Evolutionary conservation across 2,888 invertebrate genomes (phyloP).

Genomic region (Lycocerus yunnanus): DNA sequence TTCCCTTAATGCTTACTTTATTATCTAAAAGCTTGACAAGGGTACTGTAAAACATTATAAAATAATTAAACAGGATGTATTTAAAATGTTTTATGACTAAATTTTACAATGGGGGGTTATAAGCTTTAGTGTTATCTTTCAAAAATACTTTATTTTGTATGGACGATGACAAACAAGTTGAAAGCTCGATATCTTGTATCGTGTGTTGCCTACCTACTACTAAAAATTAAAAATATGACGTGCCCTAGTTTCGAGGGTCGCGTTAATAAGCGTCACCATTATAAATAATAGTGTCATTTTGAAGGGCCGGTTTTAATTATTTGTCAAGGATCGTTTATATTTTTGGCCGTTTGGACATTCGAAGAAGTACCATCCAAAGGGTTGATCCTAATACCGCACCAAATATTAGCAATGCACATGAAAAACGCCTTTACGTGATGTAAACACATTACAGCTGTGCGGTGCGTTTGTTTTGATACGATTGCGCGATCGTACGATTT

Average conservation of each 20-base stretch:
- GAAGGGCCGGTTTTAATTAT: not conserved
- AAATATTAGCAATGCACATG: not conserved
- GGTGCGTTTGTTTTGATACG: slow-evolving; percentile 23
- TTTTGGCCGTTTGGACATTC: not conserved
- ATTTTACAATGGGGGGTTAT: not conserved
- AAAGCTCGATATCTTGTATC: not conserved
- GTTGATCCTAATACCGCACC: too few species aligned
- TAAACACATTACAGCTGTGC: slow-evolving; percentile 31
- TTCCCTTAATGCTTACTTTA: not conserved
- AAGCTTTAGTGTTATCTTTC: not conserved
- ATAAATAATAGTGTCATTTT: not conserved
- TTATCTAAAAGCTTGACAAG: not conserved
- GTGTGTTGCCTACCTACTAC: not conserved
- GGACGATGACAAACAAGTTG: too few species aligned
- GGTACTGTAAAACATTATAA: not conserved
- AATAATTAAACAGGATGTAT: not conserved
- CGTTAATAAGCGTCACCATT: not conserved
- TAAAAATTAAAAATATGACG: not conserved
- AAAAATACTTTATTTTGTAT: not conserved
- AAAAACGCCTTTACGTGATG: slow-evolving; percentile 20
- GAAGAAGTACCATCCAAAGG: not conserved
- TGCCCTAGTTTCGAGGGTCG: not conserved
- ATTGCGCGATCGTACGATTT: slow-evolving; percentile 6
- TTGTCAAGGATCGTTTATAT: not conserved
- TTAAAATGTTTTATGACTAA: not conserved